Evolutionary conservation across 2,888 invertebrate species (phyloP).

Genomic region (Drosophila subsilvestris): DNA sequence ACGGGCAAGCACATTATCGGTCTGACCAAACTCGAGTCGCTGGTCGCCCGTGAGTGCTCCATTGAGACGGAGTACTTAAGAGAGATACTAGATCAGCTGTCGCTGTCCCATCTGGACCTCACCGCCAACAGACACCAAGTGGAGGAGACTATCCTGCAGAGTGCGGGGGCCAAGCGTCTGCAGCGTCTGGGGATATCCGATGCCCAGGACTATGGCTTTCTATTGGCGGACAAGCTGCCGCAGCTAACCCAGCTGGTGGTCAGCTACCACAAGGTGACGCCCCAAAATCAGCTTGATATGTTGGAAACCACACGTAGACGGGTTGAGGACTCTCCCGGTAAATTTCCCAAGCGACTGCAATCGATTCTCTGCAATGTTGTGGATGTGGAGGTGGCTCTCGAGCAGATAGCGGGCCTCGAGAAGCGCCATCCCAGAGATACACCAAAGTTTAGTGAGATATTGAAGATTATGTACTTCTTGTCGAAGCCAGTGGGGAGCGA

Average conservation of each 20-base stretch:
- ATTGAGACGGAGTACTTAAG: constrained; percentile 46
- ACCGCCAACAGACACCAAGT: constrained; percentile 56
- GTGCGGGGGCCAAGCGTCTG: constrained; percentile 40
- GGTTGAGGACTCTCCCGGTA: constrained; percentile 18
- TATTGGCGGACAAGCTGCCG: constrained; percentile 58
- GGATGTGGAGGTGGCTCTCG: constrained; percentile 63
- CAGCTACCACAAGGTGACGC: constrained; percentile 55
- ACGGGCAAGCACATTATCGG: constrained; percentile 59
- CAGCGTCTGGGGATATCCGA: constrained; percentile 63
- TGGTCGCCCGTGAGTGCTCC: constrained; percentile 67
- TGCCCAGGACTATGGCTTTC: constrained; percentile 60
- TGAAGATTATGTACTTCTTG: constrained; percentile 60
- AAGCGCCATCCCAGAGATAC: constrained; percentile 59
- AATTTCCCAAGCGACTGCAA: constrained; percentile 59
- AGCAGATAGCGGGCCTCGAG: constrained; percentile 65
- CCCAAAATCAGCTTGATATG: constrained; percentile 53
- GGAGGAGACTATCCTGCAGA: constrained; percentile 52
- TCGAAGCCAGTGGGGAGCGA: constrained; percentile 23
- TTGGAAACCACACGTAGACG: constrained; percentile 48
- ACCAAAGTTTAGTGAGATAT: constrained; percentile 58
- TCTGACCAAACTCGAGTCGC: constrained; percentile 47
- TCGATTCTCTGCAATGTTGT: constrained; percentile 64
- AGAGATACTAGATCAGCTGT: constrained; percentile 51
- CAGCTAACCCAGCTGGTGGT: constrained; percentile 56
- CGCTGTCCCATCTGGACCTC: constrained; percentile 54